These are phyloP conservation scores for Cephus pulcher DNA, from an alignment of 2,888 invertebrate genomes.

Conservation along the genomic window DNA sequence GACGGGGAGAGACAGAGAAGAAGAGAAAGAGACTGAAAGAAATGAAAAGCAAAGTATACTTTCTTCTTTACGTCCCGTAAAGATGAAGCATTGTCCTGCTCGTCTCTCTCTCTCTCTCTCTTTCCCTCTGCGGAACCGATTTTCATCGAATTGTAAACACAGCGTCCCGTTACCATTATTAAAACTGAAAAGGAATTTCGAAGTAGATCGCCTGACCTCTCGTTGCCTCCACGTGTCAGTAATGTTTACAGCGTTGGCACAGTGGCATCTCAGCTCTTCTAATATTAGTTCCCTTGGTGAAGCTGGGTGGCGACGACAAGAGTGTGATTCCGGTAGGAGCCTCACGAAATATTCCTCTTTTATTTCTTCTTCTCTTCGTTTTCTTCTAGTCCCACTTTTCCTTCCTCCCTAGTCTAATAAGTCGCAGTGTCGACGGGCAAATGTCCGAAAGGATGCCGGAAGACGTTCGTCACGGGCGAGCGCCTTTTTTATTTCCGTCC, in stretches of 20 bases:
- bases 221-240: no score
- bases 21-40: no score
- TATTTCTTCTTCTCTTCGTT: neutral
- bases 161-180: conserved; percentile 1
- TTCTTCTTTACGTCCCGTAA: no score
- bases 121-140: conserved; percentile 4
- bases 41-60: no score
- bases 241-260: no score
- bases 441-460: conserved; percentile 38
- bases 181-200: no score
- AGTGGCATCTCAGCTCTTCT: conserved; percentile 3
- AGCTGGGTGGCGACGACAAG: conserved; percentile 26
- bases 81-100: conserved; percentile 7
- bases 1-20: no score
- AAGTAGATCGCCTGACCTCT: no score
- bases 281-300: conserved; percentile 31
- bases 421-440: conserved; percentile 18
- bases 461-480: conserved; percentile 36
- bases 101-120: conserved; percentile 9
- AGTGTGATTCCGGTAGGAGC: conserved; percentile 24
- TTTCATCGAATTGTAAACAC: conserved; percentile 5
- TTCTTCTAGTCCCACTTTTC: conserved; percentile 2
- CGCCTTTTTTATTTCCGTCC: conserved; percentile 30
- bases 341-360: conserved; percentile 17
- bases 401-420: neutral